Base-by-base conservation (phyloP, 30 jellyfish, hydroid and myxozoan genomes). In the Cassiopea andromeda region DNA sequence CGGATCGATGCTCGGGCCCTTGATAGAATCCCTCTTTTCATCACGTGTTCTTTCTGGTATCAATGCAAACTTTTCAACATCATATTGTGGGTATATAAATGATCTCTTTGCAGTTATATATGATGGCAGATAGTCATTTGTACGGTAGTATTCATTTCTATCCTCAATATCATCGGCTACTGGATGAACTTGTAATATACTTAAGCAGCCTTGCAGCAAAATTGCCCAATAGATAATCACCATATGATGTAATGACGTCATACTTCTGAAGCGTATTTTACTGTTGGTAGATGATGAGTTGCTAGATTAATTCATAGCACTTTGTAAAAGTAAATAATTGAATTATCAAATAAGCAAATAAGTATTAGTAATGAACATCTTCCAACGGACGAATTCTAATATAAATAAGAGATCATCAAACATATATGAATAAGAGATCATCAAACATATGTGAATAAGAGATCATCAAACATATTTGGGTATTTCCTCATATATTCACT, bases 1-100 rank as follows among this genome's bases (percentile, higher is more conserved):
- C 59, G 98, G 97, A 81, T 81, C 83, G 84, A 80, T 93, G 75
- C 99, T 96, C 15, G 98, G 99, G n/a, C 99, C 98, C 77, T 85
- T 89, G 6, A 87, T 78, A 78, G 47, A 75, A 82, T 87, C 94
- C 78, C 94, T 69, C 69, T 78, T 87, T 64, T 78, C 90, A 60
- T 77, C 94, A 68, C 61, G 75, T 19, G 45, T 89, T 1, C 49
- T 85, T 74, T 82, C 97, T 6, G 97, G 91, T n/a, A 45, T 82
- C 44, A 47, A 44, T 5, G 93, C 85, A 54, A 70, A 90, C 64
- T 60, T 75, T 47, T 82, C 97, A 46, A 82, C 90, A 27, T 74
- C 90, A 46, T 87, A 66, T 54, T 78, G 85, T 17, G 94, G 94
- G 72, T 78, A 87, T 47, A 87, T 87, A 48, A 44, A 87, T 6